Evolutionary conservation across 2,113 vertebrate species (phyloP).

Genomic region (Clupea harengus): DNA sequence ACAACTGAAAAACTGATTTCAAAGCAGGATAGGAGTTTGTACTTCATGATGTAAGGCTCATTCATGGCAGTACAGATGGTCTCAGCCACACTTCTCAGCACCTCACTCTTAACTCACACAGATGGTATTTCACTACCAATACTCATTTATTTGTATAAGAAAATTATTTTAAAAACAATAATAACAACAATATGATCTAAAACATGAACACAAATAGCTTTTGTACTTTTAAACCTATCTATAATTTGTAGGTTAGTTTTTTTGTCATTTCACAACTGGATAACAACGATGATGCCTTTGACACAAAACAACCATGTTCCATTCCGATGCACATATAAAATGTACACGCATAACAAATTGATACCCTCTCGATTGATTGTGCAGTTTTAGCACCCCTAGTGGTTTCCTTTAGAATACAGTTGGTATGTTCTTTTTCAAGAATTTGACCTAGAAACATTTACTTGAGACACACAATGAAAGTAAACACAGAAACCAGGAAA

Average conservation of each 20-base stretch:
- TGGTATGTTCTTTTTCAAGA: background rate
- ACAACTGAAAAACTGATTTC: background rate
- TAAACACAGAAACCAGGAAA: too few species aligned
- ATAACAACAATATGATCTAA: constrained; percentile 22
- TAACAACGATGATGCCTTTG: constrained; percentile 12
- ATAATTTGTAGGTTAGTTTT: background rate
- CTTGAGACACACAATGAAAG: too few species aligned
- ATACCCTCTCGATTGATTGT: background rate
- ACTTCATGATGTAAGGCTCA: background rate
- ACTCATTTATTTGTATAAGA: background rate
- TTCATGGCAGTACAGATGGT: constrained; percentile 4
- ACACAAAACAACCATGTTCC: background rate
- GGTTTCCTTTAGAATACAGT: constrained; percentile 32
- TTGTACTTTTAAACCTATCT: background rate
- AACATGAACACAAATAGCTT: constrained; percentile 28
- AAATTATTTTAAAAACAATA: background rate
- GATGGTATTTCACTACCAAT: background rate
- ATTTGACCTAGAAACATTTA: background rate
- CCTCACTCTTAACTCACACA: background rate
- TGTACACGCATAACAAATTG: background rate
- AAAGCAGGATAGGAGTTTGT: constrained; percentile 1
- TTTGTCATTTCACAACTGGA: constrained; percentile 27
- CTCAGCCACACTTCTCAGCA: background rate
- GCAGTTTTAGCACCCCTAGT: constrained; percentile 35
- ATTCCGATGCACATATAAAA: background rate